Percentiles rank a stretch among this genome's conserved stretches.
Conservation (phyloP, 2,797 vertebrate species). For the Enteromius treurensis region DNA sequence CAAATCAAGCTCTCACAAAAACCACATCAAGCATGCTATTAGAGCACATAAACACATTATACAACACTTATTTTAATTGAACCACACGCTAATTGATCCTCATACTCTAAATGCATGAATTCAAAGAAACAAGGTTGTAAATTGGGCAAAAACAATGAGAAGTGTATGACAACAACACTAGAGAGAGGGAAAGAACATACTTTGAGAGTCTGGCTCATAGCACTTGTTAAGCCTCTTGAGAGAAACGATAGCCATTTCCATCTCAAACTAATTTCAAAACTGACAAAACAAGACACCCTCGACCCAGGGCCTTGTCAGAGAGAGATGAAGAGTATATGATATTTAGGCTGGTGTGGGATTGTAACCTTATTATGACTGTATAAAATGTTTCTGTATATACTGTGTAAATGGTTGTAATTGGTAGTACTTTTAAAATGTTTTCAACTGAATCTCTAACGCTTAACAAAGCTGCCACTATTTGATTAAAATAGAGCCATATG, state of each 20-base stretch:
- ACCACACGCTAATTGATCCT: slow-evolving; percentile 12
- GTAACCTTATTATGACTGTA: neutral
- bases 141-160: neutral
- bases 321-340: neutral
- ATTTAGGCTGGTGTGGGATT: neutral
- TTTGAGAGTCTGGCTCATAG: neutral
- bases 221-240: slow-evolving; percentile 24
- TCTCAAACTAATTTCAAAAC: slow-evolving; percentile 26
- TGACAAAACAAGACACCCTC: slow-evolving; percentile 25
- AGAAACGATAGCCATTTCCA: neutral
- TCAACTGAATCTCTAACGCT: neutral
- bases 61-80: slow-evolving; percentile 25
- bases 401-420: neutral
- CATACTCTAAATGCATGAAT: slow-evolving; percentile 12
- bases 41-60: slow-evolving; percentile 28
- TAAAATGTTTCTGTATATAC: neutral
- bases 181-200: neutral
- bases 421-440: neutral
- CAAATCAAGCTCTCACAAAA: slow-evolving; percentile 30
- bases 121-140: slow-evolving; percentile 6
- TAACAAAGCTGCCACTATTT: neutral
- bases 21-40: slow-evolving; percentile 30
- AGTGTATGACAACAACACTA: neutral
- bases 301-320: neutral
- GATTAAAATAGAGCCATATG: neutral